Conservation (phyloP, 2,888 invertebrate species). For the Meandrusa payeni region DNA sequence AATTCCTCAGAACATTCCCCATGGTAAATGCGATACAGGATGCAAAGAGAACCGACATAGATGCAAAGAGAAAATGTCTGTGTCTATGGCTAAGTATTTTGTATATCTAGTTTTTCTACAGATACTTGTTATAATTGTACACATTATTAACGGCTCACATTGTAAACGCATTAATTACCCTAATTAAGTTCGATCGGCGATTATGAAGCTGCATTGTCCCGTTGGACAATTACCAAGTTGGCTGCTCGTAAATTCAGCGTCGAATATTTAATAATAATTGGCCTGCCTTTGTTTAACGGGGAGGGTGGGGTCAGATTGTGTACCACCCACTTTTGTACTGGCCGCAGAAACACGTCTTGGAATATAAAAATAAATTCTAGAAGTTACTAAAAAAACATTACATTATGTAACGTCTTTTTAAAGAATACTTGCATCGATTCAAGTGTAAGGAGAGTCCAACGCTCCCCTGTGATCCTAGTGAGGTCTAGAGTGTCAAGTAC, state of each 20-base stretch:
- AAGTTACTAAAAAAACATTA: too few relatives aligned
- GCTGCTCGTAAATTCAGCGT: constrained; percentile 42
- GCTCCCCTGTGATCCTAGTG: too few relatives aligned
- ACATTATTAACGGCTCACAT: constrained; percentile 16
- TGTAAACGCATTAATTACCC: constrained; percentile 43
- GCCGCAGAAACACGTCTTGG: constrained; percentile 34
- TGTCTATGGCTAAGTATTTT: not conserved
- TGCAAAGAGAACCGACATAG: too few relatives aligned
- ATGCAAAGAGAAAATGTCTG: too few relatives aligned
- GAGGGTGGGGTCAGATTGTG: constrained; percentile 33
- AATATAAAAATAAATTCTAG: too few relatives aligned
- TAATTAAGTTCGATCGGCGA: constrained; percentile 44
- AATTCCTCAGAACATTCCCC: too few relatives aligned
- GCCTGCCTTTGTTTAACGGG: constrained; percentile 75
- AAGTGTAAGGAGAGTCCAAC: too few relatives aligned
- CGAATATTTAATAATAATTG: constrained; percentile 68
- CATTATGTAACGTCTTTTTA: too few relatives aligned
- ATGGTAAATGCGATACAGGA: too few relatives aligned
- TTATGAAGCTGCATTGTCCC: constrained; percentile 47
- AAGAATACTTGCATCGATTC: too few relatives aligned
- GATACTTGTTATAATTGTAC: constrained; percentile 2
- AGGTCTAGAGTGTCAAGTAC: too few relatives aligned
- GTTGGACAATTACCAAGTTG: constrained; percentile 52
- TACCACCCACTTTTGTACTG: constrained; percentile 42
- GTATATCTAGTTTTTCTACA: constrained; percentile 1